Evolutionary conservation across 2,113 vertebrate genomes (phyloP).

Genomic region (Myodes glareolus): DNA sequence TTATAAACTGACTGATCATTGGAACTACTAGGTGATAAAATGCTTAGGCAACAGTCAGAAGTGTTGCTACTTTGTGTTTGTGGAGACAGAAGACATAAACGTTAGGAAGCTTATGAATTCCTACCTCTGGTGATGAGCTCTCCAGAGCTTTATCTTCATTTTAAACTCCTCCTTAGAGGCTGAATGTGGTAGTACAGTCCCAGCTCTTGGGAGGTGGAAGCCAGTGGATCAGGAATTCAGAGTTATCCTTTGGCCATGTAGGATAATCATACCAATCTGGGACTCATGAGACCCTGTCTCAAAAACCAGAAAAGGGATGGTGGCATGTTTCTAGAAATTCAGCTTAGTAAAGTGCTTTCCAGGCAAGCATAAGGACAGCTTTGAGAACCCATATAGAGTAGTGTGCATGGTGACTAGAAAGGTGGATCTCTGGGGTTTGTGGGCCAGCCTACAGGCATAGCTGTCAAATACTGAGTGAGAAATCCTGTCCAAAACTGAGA

Average conservation of each 20-base stretch:
- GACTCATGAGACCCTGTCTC: neutral
- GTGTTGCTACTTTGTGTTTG: constrained; percentile 94
- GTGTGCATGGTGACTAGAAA: no score
- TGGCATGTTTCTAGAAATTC: neutral
- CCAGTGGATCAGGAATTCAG: neutral
- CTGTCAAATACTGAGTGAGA: neutral
- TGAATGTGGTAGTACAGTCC: neutral
- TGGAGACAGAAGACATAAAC: constrained; percentile 92
- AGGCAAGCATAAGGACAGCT: neutral
- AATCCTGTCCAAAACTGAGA: neutral
- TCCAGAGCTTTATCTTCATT: constrained; percentile 93
- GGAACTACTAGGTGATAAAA: constrained; percentile 91
- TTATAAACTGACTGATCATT: constrained; percentile 92
- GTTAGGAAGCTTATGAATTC: constrained; percentile 94
- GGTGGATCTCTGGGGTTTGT: neutral
- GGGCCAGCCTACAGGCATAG: neutral
- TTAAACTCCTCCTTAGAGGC: neutral
- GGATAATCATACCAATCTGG: neutral
- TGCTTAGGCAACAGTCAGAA: constrained; percentile 90
- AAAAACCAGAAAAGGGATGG: neutral
- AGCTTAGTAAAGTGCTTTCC: neutral
- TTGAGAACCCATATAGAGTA: neutral
- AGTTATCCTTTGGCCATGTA: neutral
- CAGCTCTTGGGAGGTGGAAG: neutral
- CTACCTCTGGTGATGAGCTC: constrained; percentile 92